Percentiles rank a stretch among this genome's conserved stretches.
These are phyloP conservation scores for Gouania willdenowi DNA, from an alignment of 2,797 vertebrate species.

Conservation along the genomic window DNA sequence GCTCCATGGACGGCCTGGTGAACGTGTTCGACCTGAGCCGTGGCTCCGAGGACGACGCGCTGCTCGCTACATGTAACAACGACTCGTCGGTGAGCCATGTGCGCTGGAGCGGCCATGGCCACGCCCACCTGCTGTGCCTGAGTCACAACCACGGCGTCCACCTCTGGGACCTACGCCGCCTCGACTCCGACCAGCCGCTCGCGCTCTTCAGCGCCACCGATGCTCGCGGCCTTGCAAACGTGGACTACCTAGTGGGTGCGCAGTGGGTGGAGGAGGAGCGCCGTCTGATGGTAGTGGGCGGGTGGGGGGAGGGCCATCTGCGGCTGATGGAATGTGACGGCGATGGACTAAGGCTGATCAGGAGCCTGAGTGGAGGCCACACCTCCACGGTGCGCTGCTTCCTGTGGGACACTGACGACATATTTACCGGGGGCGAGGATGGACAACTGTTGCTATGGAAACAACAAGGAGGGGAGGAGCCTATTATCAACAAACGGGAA, in stretches of 20 bases:
- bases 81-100: conserved; percentile 80
- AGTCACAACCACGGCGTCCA: conserved; percentile 86
- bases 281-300: conserved; percentile 83
- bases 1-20: conserved; percentile 89
- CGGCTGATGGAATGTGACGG: conserved; percentile 77
- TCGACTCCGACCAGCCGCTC: conserved; percentile 82
- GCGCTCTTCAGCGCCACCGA: conserved; percentile 73
- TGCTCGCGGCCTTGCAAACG: conserved; percentile 59
- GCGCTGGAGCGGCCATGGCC: conserved; percentile 76
- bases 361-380: conserved; percentile 79
- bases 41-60: conserved; percentile 85
- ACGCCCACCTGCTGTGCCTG: conserved; percentile 67
- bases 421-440: conserved; percentile 92
- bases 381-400: conserved; percentile 83
- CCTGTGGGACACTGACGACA: conserved; percentile 79
- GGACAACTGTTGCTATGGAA: conserved; percentile 90
- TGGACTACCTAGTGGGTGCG: conserved; percentile 88
- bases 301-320: conserved; percentile 75
- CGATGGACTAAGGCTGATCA: conserved; percentile 63
- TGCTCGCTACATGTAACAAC: conserved; percentile 86
- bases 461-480: conserved; percentile 74
- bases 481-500: conserved; percentile 61
- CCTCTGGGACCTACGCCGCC: conserved; percentile 85
- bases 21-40: conserved; percentile 88
- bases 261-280: conserved; percentile 77